These are phyloP conservation scores for Eurytoma adleriae DNA, from an alignment of 2,888 invertebrate genomes.

Conservation along the genomic window DNA sequence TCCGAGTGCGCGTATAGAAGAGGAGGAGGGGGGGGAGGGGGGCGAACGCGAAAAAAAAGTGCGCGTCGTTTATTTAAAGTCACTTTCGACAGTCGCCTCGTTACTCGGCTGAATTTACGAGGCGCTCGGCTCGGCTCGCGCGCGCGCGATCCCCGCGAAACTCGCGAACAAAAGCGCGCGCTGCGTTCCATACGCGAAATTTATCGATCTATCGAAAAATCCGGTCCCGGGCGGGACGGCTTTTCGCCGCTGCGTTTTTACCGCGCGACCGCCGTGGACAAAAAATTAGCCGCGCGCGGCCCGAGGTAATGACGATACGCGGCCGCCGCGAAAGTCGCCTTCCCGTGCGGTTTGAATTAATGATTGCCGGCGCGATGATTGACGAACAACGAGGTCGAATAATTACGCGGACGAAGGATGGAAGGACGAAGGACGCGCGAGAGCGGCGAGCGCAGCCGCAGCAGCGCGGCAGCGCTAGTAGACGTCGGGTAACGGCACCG, in stretches of 20 bases:
- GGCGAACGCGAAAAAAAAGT: slow-evolving; percentile 61
- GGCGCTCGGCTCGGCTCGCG: slow-evolving; percentile 33
- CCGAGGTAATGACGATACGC: slow-evolving; percentile 43
- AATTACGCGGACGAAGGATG: slow-evolving; percentile 35
- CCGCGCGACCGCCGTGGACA: background rate
- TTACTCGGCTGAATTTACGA: slow-evolving; percentile 73
- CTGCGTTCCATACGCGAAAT: slow-evolving; percentile 57
- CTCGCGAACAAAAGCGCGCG: slow-evolving; percentile 61
- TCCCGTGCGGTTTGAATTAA: slow-evolving; percentile 48
- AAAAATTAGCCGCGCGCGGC: slow-evolving; percentile 39
- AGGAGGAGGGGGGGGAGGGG: slow-evolving; percentile 43
- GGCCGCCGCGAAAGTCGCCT: slow-evolving; percentile 23
- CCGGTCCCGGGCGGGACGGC: slow-evolving; percentile 39
- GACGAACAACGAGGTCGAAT: slow-evolving; percentile 44
- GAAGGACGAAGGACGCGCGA: slow-evolving; percentile 32
- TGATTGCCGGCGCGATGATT: slow-evolving; percentile 42
- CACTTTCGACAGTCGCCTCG: slow-evolving; percentile 74
- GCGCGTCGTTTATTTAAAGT: slow-evolving; percentile 72
- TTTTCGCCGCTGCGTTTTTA: no score
- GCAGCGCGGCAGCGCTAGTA: background rate
- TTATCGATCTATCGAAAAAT: slow-evolving; percentile 58
- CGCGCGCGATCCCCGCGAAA: slow-evolving; percentile 1
- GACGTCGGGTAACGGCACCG: slow-evolving; percentile 2
- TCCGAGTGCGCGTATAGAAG: slow-evolving; percentile 36
- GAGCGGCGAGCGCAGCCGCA: background rate